These are phyloP conservation scores for Drymonia ruficornis DNA, from an alignment of 2,888 invertebrate species.

Conservation along the genomic window DNA sequence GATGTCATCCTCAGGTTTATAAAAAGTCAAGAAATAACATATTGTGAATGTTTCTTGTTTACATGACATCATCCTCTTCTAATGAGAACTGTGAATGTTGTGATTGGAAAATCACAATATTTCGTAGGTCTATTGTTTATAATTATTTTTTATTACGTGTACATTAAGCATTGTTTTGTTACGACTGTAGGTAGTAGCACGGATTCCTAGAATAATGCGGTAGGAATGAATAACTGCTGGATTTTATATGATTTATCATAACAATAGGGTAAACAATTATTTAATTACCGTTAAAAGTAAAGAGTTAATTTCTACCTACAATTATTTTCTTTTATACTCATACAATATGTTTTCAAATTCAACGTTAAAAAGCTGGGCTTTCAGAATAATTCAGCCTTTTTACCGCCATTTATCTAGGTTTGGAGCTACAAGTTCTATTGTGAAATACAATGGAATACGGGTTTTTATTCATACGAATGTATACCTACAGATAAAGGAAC, in stretches of 20 bases:
- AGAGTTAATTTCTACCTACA: no score
- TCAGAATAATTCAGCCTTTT: no score
- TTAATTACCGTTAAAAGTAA: no score
- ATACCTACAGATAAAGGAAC: no score
- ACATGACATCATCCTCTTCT: constrained; percentile 21
- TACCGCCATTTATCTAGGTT: no score
- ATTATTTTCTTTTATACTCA: no score
- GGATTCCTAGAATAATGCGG: background rate
- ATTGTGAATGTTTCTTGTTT: constrained; percentile 1
- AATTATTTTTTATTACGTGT: constrained; percentile 19
- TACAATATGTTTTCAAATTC: no score
- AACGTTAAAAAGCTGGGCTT: no score
- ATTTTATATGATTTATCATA: background rate
- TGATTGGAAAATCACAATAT: constrained; percentile 22
- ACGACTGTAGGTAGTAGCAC: constrained; percentile 12
- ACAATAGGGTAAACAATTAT: background rate
- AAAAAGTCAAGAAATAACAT: constrained; percentile 2
- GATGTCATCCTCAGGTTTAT: constrained; percentile 19
- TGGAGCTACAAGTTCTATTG: no score
- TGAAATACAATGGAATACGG: no score
- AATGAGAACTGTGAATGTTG: constrained; percentile 13
- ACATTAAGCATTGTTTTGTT: constrained; percentile 21
- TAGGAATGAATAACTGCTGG: background rate
- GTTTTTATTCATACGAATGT: no score
- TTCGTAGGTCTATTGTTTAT: constrained; percentile 29